phyloP scores from a whole-genome alignment of 64 coral and sea anemone genomes.

The Porites australiensis region DNA sequence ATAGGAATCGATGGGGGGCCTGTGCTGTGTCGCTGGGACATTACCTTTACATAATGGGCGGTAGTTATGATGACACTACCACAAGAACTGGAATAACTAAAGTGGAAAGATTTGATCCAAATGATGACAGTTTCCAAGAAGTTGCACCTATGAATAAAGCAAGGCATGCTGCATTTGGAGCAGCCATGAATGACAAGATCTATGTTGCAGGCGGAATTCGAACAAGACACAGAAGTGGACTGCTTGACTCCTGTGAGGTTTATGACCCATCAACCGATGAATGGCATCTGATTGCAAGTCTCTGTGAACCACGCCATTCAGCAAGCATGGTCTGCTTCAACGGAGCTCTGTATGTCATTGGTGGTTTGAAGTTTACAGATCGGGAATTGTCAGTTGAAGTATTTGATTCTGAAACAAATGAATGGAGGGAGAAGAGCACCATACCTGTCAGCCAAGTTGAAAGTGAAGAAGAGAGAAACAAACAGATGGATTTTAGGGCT shows the following conservation, averaged over 20 bases:
- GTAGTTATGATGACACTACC: background rate
- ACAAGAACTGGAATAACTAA: background rate
- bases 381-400: background rate
- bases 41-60: background rate
- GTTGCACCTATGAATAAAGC: slow-evolving; percentile 10
- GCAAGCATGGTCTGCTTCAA: slow-evolving; percentile 6
- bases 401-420: slow-evolving; percentile 1
- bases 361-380: background rate
- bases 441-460: background rate
- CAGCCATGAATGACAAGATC: slow-evolving; percentile 17
- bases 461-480: background rate
- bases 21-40: background rate
- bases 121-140: background rate
- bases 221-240: background rate
- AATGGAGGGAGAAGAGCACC: background rate
- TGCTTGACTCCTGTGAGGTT: background rate
- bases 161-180: background rate
- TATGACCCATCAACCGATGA: background rate
- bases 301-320: background rate
- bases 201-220: background rate
- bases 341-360: background rate
- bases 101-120: background rate
- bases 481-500: background rate
- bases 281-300: slow-evolving; percentile 18
- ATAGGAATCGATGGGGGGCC: background rate